phyloP scores from a whole-genome alignment of 2,797 vertebrate genomes.

The Amphiprion clarkii region DNA sequence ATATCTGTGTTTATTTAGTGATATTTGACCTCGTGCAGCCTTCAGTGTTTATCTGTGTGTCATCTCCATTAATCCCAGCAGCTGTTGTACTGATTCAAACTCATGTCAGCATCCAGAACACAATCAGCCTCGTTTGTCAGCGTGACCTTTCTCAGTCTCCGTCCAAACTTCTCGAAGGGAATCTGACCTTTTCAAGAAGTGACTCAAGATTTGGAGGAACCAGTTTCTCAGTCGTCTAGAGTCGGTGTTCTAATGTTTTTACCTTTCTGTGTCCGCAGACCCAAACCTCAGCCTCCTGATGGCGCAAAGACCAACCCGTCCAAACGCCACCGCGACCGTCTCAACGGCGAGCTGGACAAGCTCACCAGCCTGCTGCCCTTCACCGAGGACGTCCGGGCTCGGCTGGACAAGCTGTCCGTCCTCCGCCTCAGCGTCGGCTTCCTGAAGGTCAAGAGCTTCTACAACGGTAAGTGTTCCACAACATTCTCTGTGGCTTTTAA shows the following conservation, averaged over 20 bases:
- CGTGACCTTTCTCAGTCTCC: too few relatives aligned
- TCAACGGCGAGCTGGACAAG: constrained; percentile 88
- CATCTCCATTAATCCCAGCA: constrained; percentile 10
- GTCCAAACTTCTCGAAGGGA: not conserved
- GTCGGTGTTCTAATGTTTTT: not conserved
- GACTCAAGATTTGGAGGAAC: too few relatives aligned
- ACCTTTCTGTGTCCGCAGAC: constrained; percentile 60
- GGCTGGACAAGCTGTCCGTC: constrained; percentile 89
- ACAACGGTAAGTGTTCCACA: constrained; percentile 82
- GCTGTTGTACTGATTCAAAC: not conserved
- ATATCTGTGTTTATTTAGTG: too few relatives aligned
- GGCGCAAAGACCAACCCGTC: constrained; percentile 89
- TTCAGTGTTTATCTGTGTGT: not conserved
- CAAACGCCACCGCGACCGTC: constrained; percentile 87
- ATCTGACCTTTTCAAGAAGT: not conserved
- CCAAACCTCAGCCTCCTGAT: constrained; percentile 78
- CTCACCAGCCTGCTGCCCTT: constrained; percentile 89
- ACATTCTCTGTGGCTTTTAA: not conserved
- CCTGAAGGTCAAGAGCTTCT: constrained; percentile 90
- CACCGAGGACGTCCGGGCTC: constrained; percentile 82
- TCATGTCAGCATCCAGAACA: constrained; percentile 15
- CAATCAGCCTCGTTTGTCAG: not conserved
- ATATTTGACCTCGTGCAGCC: too few relatives aligned
- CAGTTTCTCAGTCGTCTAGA: too few relatives aligned
- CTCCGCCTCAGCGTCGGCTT: constrained; percentile 89